phyloP scores from a whole-genome alignment of 2,113 vertebrate species.

The Rousettus leschenaultii region DNA sequence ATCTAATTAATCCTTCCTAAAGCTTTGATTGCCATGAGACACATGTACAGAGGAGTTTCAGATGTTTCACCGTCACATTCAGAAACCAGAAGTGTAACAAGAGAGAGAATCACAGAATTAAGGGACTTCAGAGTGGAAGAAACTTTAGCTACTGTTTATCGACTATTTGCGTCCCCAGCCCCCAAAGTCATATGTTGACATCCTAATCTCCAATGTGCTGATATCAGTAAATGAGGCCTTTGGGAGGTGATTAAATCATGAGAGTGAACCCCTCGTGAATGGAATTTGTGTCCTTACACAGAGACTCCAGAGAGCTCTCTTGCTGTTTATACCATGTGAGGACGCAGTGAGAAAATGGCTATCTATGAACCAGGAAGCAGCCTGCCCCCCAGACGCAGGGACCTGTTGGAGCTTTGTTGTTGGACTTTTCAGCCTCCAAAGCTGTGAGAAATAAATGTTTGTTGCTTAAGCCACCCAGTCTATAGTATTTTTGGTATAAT shows the following conservation, averaged over 20 bases:
- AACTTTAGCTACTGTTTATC: neutral
- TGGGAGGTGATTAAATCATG: too few relatives aligned
- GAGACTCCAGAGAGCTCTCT: neutral
- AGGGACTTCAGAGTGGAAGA: neutral
- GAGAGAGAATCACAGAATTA: neutral
- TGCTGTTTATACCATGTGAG: neutral
- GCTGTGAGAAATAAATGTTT: neutral
- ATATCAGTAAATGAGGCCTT: too few relatives aligned
- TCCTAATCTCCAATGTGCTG: too few relatives aligned
- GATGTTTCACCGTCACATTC: neutral
- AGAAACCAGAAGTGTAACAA: neutral
- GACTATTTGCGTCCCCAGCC: neutral
- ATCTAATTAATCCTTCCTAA: constrained; percentile 17
- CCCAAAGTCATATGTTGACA: too few relatives aligned
- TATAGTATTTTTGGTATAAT: neutral
- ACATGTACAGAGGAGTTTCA: neutral
- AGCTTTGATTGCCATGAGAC: neutral
- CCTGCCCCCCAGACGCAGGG: neutral
- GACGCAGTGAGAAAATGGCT: neutral
- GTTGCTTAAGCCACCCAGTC: neutral
- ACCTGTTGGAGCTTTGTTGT: neutral
- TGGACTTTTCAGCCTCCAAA: neutral
- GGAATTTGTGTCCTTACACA: neutral
- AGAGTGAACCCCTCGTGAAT: neutral
- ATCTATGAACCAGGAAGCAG: neutral